These are phyloP conservation scores for Oligia latruncula DNA, from an alignment of 2,888 invertebrate genomes.

Conservation along the genomic window DNA sequence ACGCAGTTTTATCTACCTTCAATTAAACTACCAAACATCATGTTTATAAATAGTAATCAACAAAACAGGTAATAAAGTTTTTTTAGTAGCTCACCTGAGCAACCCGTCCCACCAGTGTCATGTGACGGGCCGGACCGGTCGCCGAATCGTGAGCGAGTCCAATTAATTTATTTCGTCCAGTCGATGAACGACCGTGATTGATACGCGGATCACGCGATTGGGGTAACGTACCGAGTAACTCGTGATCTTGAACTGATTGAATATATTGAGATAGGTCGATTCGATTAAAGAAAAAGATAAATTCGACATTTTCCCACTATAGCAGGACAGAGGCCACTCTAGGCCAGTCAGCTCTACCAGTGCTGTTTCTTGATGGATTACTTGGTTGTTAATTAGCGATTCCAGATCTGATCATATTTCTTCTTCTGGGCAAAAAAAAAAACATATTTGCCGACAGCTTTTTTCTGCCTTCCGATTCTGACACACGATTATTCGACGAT, in stretches of 20 bases:
- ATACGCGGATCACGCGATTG: conserved; percentile 17
- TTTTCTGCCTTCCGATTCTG: background rate
- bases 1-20: conserved; percentile 12
- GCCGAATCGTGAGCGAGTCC: conserved; percentile 31
- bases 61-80: conserved; percentile 31
- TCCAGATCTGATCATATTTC: background rate
- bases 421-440: background rate
- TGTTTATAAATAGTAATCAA: conserved; percentile 47
- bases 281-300: conserved; percentile 10
- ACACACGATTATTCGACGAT: background rate
- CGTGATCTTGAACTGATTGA: conserved; percentile 27
- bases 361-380: background rate
- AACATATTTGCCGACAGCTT: background rate
- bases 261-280: conserved; percentile 5
- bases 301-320: background rate
- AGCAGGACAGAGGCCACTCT: background rate
- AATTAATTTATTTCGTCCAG: conserved; percentile 44
- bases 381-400: background rate
- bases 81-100: conserved; percentile 27
- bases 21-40: conserved; percentile 23
- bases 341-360: background rate
- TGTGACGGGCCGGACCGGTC: conserved; percentile 36
- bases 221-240: background rate
- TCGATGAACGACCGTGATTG: conserved; percentile 29
- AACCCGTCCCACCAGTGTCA: conserved; percentile 28